Evolutionary conservation across 2,797 vertebrate species (phyloP).

Genomic region (Sandelia bainsii): DNA sequence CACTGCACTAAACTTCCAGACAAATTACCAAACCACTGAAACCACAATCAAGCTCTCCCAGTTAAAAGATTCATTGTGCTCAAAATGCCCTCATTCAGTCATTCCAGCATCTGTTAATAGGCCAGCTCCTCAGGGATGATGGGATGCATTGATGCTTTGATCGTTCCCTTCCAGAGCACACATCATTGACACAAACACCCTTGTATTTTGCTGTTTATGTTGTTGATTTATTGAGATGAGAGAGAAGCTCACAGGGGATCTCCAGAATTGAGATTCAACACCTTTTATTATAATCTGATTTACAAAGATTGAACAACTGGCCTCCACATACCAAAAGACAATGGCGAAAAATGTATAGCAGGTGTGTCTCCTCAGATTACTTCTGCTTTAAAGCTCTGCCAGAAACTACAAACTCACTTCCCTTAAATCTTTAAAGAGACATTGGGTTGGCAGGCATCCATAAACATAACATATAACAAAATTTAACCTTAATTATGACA

Average conservation of each 20-base stretch:
- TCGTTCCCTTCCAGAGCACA: conserved; percentile 7
- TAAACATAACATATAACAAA: neutral
- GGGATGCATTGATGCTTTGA: conserved; percentile 43
- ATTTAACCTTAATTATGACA: neutral
- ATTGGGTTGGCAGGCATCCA: conserved; percentile 25
- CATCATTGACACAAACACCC: conserved; percentile 36
- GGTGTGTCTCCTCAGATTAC: conserved; percentile 51
- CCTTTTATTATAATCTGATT: conserved; percentile 48
- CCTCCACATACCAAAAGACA: conserved; percentile 42
- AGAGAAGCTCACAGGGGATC: conserved; percentile 38
- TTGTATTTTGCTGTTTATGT: conserved; percentile 38
- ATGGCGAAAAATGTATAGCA: conserved; percentile 38
- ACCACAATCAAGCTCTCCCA: conserved; percentile 23
- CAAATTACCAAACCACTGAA: conserved; percentile 44
- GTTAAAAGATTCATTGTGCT: conserved; percentile 56
- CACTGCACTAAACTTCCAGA: conserved; percentile 32
- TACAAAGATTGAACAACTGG: conserved; percentile 45
- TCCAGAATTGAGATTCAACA: conserved; percentile 41
- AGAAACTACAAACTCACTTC: conserved; percentile 41
- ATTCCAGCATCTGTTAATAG: conserved; percentile 10
- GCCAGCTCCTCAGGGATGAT: conserved; percentile 9
- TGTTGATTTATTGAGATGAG: conserved; percentile 61
- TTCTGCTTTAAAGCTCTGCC: conserved; percentile 18
- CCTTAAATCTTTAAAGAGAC: conserved; percentile 27
- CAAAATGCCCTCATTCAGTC: conserved; percentile 56